Evolutionary conservation across 2,113 vertebrate species (phyloP).

Genomic region (Ailuropoda melanoleuca): DNA sequence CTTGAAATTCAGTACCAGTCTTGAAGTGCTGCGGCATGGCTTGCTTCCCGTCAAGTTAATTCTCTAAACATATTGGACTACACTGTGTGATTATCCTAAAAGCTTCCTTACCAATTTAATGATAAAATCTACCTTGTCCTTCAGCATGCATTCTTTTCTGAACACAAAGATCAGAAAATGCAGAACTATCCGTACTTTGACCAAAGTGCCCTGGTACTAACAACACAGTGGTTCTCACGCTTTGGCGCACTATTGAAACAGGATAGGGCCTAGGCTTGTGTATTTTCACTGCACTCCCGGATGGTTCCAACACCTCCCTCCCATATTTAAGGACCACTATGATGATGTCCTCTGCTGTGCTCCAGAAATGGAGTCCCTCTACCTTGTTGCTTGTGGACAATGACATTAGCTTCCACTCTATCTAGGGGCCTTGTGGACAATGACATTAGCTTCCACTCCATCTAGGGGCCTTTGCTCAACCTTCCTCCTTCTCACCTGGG

Average conservation of each 20-base stretch:
- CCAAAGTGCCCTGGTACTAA: not conserved
- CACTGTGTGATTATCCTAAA: constrained; percentile 30
- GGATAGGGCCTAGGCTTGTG: not conserved
- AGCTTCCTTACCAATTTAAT: constrained; percentile 32
- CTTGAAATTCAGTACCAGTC: not conserved
- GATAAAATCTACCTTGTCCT: constrained; percentile 24
- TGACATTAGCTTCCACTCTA: not conserved
- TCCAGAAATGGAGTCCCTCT: not conserved
- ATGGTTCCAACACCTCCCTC: not conserved
- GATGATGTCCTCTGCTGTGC: not conserved
- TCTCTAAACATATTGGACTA: constrained; percentile 9
- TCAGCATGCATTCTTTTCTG: constrained; percentile 1
- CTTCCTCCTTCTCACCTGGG: not conserved
- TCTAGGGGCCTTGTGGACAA: not conserved
- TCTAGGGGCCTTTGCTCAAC: not conserved
- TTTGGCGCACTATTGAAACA: not conserved
- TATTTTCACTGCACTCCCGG: not conserved
- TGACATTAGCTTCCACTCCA: not conserved
- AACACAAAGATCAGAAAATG: constrained; percentile 26
- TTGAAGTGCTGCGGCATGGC: not conserved
- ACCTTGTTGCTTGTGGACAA: not conserved
- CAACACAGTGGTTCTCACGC: not conserved
- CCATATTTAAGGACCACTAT: not conserved
- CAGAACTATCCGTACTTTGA: not conserved
- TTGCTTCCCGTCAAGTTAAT: not conserved